Conservation (phyloP, 2,113 vertebrate species). For the Limanda limanda region DNA sequence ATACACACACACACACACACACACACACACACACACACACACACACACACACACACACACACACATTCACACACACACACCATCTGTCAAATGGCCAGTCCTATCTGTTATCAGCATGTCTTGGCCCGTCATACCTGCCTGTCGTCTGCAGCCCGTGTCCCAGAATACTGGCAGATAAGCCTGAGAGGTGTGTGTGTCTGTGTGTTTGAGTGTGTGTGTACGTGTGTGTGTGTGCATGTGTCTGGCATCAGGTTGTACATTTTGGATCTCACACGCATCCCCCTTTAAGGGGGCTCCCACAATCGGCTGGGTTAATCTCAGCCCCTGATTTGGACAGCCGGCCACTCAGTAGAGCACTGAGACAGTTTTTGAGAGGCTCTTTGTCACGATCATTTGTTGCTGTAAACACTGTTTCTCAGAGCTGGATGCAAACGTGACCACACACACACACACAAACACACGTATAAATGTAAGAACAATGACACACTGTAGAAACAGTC, state of each 20-base stretch:
- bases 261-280: slow-evolving; percentile 24
- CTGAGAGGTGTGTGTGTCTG: not conserved
- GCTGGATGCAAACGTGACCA: not conserved
- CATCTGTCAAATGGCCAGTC: slow-evolving; percentile 50
- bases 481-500: not conserved
- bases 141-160: slow-evolving; percentile 71
- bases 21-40: not conserved
- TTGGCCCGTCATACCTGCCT: slow-evolving; percentile 68
- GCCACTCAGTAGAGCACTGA: not conserved
- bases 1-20: not conserved
- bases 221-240: not conserved
- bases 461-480: not conserved
- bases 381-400: not conserved
- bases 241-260: slow-evolving; percentile 20
- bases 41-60: slow-evolving; percentile 21
- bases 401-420: not conserved
- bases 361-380: not conserved
- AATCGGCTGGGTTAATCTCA: slow-evolving; percentile 24
- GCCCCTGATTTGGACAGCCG: not conserved
- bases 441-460: not conserved
- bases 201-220: slow-evolving; percentile 8
- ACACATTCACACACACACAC: slow-evolving; percentile 25
- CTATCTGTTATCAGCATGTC: slow-evolving; percentile 67
- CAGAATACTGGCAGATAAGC: slow-evolving; percentile 66
- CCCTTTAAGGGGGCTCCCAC: slow-evolving; percentile 52